Conservation (phyloP, 1,140 invertebrate species). For the Drosophila setifemur region DNA sequence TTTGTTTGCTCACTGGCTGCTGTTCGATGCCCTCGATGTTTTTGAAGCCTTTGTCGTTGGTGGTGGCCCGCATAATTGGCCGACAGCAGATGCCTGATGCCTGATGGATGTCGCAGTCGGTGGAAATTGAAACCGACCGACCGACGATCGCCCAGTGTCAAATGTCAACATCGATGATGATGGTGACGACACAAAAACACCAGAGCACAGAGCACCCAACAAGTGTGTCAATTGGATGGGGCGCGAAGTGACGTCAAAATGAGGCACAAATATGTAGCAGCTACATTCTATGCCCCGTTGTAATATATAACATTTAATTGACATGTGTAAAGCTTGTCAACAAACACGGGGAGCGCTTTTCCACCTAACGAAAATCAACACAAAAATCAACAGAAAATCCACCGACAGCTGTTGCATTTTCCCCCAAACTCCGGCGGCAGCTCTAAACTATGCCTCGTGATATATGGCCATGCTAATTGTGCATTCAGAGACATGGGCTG, state of each 20-base stretch:
- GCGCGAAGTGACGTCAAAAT: constrained; percentile 63
- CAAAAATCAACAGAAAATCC: constrained; percentile 5
- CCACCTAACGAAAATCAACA: not conserved
- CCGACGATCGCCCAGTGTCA: constrained; percentile 55
- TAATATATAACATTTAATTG: constrained; percentile 78
- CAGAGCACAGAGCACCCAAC: constrained; percentile 18
- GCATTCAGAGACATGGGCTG: constrained; percentile 36
- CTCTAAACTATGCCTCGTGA: constrained; percentile 54
- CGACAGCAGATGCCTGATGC: no score
- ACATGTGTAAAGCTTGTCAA: constrained; percentile 74
- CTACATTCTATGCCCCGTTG: constrained; percentile 10
- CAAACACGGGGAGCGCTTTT: constrained; percentile 48
- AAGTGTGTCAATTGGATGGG: constrained; percentile 65
- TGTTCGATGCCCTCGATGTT: constrained; percentile 17
- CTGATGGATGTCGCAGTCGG: no score
- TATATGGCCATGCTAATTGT: constrained; percentile 68
- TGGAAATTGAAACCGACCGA: constrained; percentile 39
- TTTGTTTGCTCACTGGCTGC: constrained; percentile 25
- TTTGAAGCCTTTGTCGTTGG: not conserved
- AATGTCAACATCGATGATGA: constrained; percentile 64
- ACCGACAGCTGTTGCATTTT: constrained; percentile 29
- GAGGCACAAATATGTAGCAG: constrained; percentile 8
- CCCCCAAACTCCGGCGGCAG: constrained; percentile 11
- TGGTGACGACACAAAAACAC: constrained; percentile 48
- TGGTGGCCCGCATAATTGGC: constrained; percentile 57